Conservation (phyloP, 1,140 invertebrate species). For the Homarus americanus region DNA sequence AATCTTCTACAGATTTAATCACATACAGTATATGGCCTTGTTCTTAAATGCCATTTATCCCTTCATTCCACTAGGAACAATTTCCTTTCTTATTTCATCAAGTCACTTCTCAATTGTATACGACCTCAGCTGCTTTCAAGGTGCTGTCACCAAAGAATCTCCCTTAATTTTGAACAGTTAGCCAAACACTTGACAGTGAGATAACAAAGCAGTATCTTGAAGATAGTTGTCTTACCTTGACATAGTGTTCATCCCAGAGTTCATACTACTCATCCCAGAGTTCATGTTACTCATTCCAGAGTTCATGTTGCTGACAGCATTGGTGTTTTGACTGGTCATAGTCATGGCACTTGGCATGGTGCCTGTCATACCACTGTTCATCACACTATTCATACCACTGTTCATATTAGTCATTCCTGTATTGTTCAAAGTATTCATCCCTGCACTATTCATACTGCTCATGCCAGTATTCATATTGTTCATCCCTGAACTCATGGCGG, state of each 20-base stretch:
- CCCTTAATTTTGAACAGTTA: too few species aligned
- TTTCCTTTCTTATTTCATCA: too few species aligned
- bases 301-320: conserved; percentile 62
- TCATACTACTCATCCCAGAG: conserved; percentile 67
- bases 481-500: conserved; percentile 73
- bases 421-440: conserved; percentile 75
- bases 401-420: conserved; percentile 52
- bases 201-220: too few species aligned
- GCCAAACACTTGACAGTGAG: too few species aligned
- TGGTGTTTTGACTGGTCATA: conserved; percentile 76
- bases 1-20: too few species aligned
- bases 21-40: too few species aligned
- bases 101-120: too few species aligned
- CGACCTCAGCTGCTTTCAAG: too few species aligned
- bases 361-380: conserved; percentile 78
- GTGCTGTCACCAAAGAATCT: too few species aligned
- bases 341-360: conserved; percentile 65
- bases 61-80: too few species aligned
- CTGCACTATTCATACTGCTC: conserved; percentile 75
- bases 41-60: too few species aligned
- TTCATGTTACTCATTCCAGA: conserved; percentile 63
- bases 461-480: conserved; percentile 73
- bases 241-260: conserved; percentile 52
- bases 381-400: conserved; percentile 77
- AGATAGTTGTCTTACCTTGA: conserved; percentile 46